Conservation (phyloP, 2,797 vertebrate species). For the Vipera ursinii region DNA sequence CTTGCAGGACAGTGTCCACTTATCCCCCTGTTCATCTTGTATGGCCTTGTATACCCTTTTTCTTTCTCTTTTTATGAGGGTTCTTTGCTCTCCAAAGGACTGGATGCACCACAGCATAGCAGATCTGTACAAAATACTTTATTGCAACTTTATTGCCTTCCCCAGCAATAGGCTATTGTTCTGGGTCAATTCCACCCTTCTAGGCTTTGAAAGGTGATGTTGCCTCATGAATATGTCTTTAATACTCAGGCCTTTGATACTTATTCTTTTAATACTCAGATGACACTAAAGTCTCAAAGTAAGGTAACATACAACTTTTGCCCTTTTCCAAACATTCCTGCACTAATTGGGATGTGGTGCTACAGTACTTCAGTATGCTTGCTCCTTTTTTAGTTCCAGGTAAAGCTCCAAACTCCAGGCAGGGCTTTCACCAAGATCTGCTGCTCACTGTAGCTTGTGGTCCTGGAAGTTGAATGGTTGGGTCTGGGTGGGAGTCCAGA, state of each 20-base stretch:
- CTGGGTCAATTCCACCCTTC: not conserved
- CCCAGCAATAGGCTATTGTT: not conserved
- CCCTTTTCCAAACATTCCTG: not conserved
- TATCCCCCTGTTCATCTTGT: not conserved
- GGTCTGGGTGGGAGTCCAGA: not conserved
- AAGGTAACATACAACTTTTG: not conserved
- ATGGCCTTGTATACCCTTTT: not conserved
- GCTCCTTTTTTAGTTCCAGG: not conserved
- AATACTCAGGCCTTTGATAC: not conserved
- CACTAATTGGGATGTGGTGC: not conserved
- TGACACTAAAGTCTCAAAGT: not conserved
- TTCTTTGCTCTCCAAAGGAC: not conserved
- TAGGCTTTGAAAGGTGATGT: not conserved
- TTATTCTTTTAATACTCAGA: not conserved
- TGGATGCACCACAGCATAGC: not conserved
- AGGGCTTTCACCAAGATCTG: not conserved
- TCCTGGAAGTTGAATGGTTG: not conserved
- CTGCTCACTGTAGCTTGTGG: not conserved
- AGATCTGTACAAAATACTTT: not conserved
- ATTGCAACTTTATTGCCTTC: not conserved
- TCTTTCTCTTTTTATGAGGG: not conserved
- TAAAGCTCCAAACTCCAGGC: not conserved
- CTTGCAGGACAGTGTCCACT: not conserved
- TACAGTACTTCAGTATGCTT: not conserved
- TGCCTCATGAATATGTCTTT: not conserved